Evolutionary conservation across 1,140 invertebrate species (phyloP), one percentile per base, ranked within the genome.

Genomic region (Tenebrio molitor): DNA sequence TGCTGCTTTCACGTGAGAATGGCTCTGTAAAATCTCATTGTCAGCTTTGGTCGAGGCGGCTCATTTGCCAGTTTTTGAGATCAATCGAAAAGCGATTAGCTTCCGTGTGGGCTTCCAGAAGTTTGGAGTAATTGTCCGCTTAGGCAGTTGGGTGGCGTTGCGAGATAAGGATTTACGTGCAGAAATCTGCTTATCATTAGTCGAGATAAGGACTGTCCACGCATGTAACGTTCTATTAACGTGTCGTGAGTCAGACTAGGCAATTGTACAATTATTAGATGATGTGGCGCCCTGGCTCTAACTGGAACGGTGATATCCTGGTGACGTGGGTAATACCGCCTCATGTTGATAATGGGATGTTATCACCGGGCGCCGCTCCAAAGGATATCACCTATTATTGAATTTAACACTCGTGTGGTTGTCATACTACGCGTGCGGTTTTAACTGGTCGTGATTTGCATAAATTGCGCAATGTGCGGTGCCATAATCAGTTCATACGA

Each of bases 311-410:
- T 41, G 53, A 42, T 62, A 23, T 63, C 19, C 36, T 71, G 69
- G 64, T 62, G 69, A 58, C 69, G 63, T 71, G n/a, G 33, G 10
- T 64, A 71, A 71, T 42, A 25, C 16, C 42, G 42, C 1, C 17
- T 21, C 17, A 23, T 23, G 19, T 19, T 67, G 62, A 66, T 72
- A 72, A 72, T 72, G 25, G 71, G 29, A 21, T 67, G 41, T 67
- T 67, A 72, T 72, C 71, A 72, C 16, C 44, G 63, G 44, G 42
- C 39, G 42, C 50, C 46, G 29, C 19, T 64, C 33, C 1, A 53
- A 53, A 72, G 71, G 71, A 72, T 72, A 72, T 72, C 29, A 46
- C 71, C 25, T 36, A 72, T 72, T 72, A 72, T 33, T 41, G 14
- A 65, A 65, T 65, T 65, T 39, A 65, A 21, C 53, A 10, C 53